A percentile compares a stretch with the other conserved stretches of the same genome.
Evolutionary conservation across 1,140 invertebrate species (phyloP).

Genomic region (Drosophila dunni): DNA sequence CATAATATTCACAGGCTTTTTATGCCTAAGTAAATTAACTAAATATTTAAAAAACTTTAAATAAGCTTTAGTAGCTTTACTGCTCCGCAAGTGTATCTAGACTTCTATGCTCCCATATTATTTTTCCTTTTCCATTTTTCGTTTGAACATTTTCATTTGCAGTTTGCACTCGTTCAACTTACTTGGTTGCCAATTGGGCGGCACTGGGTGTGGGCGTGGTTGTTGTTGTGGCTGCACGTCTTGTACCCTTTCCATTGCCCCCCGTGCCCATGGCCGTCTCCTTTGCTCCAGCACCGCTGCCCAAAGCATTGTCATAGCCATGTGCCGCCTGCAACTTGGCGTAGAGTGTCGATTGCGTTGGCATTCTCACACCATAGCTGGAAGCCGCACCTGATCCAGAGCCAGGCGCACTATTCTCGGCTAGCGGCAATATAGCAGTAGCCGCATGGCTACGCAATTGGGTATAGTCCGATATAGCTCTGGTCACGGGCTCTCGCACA

Average conservation of each 20-base stretch:
- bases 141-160: constrained; percentile 56
- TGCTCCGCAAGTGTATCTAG: too few species aligned
- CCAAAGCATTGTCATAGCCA: constrained; percentile 69
- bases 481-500: constrained; percentile 96
- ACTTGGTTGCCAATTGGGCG: constrained; percentile 81
- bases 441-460: constrained; percentile 92
- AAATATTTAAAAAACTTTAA: too few species aligned
- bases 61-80: too few species aligned
- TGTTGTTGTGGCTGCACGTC: constrained; percentile 49
- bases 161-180: constrained; percentile 67
- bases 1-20: too few species aligned
- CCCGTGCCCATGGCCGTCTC: constrained; percentile 45
- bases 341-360: constrained; percentile 62
- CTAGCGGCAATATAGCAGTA: constrained; percentile 86
- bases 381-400: constrained; percentile 25
- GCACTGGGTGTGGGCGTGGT: constrained; percentile 68
- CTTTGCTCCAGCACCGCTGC: constrained; percentile 70
- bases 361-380: constrained; percentile 48
- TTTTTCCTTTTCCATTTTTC: constrained; percentile 60
- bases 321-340: constrained; percentile 69
- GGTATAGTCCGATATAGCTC: constrained; percentile 98
- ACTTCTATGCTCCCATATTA: background rate
- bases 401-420: constrained; percentile 44
- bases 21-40: too few species aligned
- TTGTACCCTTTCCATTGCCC: background rate